Evolutionary conservation across 2,113 vertebrate species (phyloP).

Genomic region (Tupaia tana): DNA sequence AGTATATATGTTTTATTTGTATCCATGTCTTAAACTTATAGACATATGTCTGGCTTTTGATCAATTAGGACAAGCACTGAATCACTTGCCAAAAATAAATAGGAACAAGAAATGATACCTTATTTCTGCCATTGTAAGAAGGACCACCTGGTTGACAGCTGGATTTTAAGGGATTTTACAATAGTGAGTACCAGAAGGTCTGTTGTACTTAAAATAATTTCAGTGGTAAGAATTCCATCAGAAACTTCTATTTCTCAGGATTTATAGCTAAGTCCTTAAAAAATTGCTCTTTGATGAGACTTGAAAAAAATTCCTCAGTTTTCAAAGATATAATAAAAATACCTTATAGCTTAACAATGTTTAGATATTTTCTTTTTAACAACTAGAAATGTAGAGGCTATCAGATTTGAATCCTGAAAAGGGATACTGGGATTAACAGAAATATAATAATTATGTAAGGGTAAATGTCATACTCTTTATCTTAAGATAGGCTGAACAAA

Average conservation of each 20-base stretch:
- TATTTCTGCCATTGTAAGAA: slow-evolving; percentile 62
- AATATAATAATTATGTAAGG: slow-evolving; percentile 46
- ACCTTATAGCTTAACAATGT: slow-evolving; percentile 78
- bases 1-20: slow-evolving; percentile 64
- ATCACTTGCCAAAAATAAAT: slow-evolving; percentile 83
- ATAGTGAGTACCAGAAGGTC: slow-evolving; percentile 75
- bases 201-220: slow-evolving; percentile 82
- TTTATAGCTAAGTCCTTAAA: slow-evolving; percentile 85
- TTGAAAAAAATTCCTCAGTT: slow-evolving; percentile 78
- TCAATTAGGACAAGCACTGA: slow-evolving; percentile 72
- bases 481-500: slow-evolving; percentile 23
- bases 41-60: slow-evolving; percentile 69
- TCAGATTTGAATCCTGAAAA: slow-evolving; percentile 69
- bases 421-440: slow-evolving; percentile 64
- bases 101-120: slow-evolving; percentile 73
- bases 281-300: slow-evolving; percentile 77
- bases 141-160: slow-evolving; percentile 75
- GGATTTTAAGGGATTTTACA: slow-evolving; percentile 74
- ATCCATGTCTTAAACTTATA: slow-evolving; percentile 69
- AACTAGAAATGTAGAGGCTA: slow-evolving; percentile 75
- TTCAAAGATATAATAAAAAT: slow-evolving; percentile 82
- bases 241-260: slow-evolving; percentile 83
- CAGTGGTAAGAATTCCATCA: slow-evolving; percentile 81
- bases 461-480: slow-evolving; percentile 53
- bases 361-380: slow-evolving; percentile 76